Evolutionary conservation across 53 echinoderm and acorn worm species (phyloP).

Genomic region (Mesocentrotus franciscanus): DNA sequence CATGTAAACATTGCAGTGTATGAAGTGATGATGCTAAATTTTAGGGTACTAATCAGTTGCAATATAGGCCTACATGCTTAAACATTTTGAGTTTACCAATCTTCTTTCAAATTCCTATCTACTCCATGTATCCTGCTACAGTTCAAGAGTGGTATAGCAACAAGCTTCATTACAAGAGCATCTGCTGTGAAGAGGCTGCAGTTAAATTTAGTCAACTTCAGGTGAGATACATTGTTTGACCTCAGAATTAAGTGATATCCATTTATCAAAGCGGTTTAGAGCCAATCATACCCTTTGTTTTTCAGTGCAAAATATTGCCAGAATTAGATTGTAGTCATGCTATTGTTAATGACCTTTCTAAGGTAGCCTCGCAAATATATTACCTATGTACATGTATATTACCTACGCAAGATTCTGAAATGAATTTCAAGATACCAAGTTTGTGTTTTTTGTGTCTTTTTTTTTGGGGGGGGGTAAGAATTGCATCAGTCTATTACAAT

Average conservation of each 20-base stretch:
- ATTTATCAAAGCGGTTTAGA: not conserved
- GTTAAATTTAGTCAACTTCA: constrained; percentile 91
- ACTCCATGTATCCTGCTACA: constrained; percentile 13
- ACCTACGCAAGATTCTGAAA: too few species aligned
- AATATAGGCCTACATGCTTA: too few species aligned
- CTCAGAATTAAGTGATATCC: not conserved
- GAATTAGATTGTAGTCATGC: not conserved
- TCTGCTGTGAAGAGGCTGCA: constrained; percentile 92
- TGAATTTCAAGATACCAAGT: too few species aligned
- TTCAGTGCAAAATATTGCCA: not conserved
- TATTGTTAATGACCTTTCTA: not conserved
- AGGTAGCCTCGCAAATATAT: not conserved
- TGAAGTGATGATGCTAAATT: too few species aligned
- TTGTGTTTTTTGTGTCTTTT: too few species aligned
- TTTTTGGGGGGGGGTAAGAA: too few species aligned
- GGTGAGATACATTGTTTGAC: constrained; percentile 63
- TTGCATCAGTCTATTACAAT: too few species aligned
- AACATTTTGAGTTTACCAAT: not conserved
- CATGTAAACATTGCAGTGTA: too few species aligned
- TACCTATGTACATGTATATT: too few species aligned
- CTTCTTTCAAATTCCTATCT: not conserved
- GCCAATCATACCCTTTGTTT: not conserved
- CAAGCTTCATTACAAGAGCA: constrained; percentile 86
- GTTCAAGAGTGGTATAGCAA: constrained; percentile 92
- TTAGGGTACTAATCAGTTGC: too few species aligned